These are phyloP conservation scores for Coreius guichenoti DNA, from an alignment of 2,797 vertebrate genomes.

Conservation along the genomic window DNA sequence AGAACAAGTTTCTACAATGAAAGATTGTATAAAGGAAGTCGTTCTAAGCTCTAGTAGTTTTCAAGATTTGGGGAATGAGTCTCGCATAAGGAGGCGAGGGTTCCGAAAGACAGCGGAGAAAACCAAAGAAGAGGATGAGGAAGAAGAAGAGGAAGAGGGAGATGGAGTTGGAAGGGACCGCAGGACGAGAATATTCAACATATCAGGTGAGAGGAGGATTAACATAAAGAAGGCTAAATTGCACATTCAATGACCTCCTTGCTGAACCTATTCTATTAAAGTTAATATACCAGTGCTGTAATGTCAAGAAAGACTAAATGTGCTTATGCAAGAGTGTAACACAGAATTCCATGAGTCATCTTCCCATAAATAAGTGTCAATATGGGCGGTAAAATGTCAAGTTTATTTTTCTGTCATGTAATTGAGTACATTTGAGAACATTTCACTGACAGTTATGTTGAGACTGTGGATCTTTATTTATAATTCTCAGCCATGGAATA, in stretches of 20 bases:
- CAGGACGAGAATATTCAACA: constrained; percentile 78
- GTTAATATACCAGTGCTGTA: neutral
- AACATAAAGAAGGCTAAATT: constrained; percentile 18
- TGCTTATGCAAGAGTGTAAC: constrained; percentile 11
- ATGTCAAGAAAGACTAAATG: neutral
- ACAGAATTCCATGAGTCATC: constrained; percentile 17
- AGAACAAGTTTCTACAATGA: constrained; percentile 20
- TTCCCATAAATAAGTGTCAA: neutral
- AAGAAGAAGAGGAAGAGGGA: constrained; percentile 21
- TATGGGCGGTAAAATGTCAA: constrained; percentile 1
- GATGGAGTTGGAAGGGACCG: constrained; percentile 76
- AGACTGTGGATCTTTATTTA: neutral
- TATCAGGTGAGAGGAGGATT: constrained; percentile 73
- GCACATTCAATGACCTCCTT: neutral
- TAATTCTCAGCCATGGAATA: neutral
- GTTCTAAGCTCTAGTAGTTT: constrained; percentile 69
- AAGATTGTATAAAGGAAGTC: constrained; percentile 12
- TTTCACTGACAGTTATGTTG: neutral
- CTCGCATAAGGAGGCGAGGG: constrained; percentile 67
- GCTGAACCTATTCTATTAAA: neutral
- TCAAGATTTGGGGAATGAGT: constrained; percentile 69
- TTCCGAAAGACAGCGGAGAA: constrained; percentile 73
- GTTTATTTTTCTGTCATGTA: neutral
- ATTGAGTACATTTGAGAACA: neutral
- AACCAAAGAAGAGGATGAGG: constrained; percentile 64